phyloP scores from a whole-genome alignment of 2,797 vertebrate genomes.

The Pelodytes ibericus region DNA sequence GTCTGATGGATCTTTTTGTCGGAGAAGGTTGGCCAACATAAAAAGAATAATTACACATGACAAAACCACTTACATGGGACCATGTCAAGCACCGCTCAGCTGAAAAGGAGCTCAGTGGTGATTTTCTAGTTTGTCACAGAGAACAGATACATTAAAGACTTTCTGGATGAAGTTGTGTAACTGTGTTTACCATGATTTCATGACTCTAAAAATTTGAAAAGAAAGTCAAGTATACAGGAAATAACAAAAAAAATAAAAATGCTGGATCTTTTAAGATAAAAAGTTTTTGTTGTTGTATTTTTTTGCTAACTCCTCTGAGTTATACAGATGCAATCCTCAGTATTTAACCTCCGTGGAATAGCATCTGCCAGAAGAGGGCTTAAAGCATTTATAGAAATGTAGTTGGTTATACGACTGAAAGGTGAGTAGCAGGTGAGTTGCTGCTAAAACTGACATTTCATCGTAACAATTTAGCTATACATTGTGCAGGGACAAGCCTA shows the following conservation, averaged over 20 bases:
- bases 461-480: too few relatives aligned
- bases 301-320: too few relatives aligned
- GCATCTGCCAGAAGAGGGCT: too few relatives aligned
- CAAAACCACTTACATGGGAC: slow-evolving; percentile 29
- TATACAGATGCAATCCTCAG: too few relatives aligned
- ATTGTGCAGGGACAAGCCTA: too few relatives aligned
- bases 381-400: too few relatives aligned
- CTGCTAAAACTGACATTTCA: too few relatives aligned
- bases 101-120: slow-evolving; percentile 32
- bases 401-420: too few relatives aligned
- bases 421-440: too few relatives aligned
- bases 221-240: background rate
- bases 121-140: slow-evolving; percentile 41
- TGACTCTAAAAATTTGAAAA: background rate
- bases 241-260: background rate
- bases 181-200: background rate
- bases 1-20: slow-evolving; percentile 38
- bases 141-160: slow-evolving; percentile 42
- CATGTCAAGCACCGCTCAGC: slow-evolving; percentile 22
- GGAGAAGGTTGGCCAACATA: slow-evolving; percentile 16
- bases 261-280: too few relatives aligned
- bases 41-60: slow-evolving; percentile 39
- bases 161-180: slow-evolving; percentile 24
- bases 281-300: too few relatives aligned
- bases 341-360: too few relatives aligned